Base-by-base conservation (phyloP, 2,113 vertebrate species). In the Sylvia atricapilla region DNA sequence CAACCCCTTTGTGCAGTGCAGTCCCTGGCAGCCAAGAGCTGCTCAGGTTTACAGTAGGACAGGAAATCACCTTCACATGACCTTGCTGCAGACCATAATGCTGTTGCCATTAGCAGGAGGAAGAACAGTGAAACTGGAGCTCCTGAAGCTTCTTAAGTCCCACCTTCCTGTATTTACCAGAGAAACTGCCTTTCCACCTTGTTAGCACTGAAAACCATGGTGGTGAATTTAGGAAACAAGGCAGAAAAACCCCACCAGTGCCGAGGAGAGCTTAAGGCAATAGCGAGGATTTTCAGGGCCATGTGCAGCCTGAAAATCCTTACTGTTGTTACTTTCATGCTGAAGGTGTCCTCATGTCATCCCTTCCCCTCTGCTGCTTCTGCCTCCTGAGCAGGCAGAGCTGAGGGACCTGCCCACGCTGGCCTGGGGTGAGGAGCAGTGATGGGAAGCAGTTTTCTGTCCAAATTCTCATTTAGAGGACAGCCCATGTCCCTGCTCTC, bases 331-430 rank as follows among this genome's bases (percentile, higher is more conserved):
- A 70, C 64, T 86, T 72, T 30, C 33, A 20, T 27, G n/a, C 44
- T 77, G 81, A 70, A 44, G 20, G 46, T 21, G 46, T 46, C 44
- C 56, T 60, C 41, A 52, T 22, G 23, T 58, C 46, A 49, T 44
- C 52, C 64, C 63, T 89, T 68, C 46, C 37, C 43, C 6, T 15
- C 6, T 46, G 37, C 69, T 67, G 56, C 4, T 4, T 13, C 10
- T 52, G 43, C 69, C 35, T 82, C 69, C 50, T 3, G 5, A 39
- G 35, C 33, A 30, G 35, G 43, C 69, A 63, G 74, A 85, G 53
- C 44, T 7, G 6, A 69, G 39, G 28, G 37, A 31, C 37, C 56
- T 22, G 47, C 46, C 39, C 3, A 0, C 0, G 1, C 62, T n/a
- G 47, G 15, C 35, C 46, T 1, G 1, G 33, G 19, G 12, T 20